Evolutionary conservation across 2,888 invertebrate species (phyloP), one percentile per base, ranked within the genome.

Genomic region (Ectropis crepuscularia): DNA sequence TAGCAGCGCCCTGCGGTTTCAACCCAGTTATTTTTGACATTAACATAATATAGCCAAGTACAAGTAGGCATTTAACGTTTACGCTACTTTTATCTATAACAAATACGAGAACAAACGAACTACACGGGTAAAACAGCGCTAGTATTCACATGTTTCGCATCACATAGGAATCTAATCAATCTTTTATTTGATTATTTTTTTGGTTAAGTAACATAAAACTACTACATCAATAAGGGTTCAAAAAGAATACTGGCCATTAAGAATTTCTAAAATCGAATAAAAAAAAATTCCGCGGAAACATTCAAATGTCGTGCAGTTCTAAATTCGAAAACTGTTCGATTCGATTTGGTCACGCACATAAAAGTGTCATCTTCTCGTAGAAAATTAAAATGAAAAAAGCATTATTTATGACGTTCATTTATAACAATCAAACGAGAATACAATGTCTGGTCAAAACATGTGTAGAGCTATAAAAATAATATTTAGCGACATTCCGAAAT

Each of bases 341-440:
- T 69, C 61, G 65, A 67, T 69, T 68, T 65, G 39, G 51, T 49
- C n/a, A 11, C 61, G 45, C 61, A 53, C 63, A 72, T 72, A 66
- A 72, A 67, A 62, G 51, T 67, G 68, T 67, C 70, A 53, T 46
- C 69, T 62, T 38, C 57, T 54, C 51, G 47, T 60, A 48, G 47
- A 53, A 57, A 63, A 67, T 61, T 53, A 57, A 54, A 61, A 63
- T 66, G 64, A 63, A 65, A 67, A 61, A 60, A 67, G 54, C 68
- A 73, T 68, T 68, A 70, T 72, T 76, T 67, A 76, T 68, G 73
- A 69, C 69, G 69, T 73, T 72, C 74, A 78, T 82, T 76, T 82
- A 75, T 77, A 73, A 73, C 73, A 76, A 80, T 77, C 74, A 68
- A 72, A 67, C 57, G 67, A 60, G 72, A 75, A 77, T 75, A 80